Conservation (phyloP, 2,797 vertebrate genomes). For the Echeneis naucrates region DNA sequence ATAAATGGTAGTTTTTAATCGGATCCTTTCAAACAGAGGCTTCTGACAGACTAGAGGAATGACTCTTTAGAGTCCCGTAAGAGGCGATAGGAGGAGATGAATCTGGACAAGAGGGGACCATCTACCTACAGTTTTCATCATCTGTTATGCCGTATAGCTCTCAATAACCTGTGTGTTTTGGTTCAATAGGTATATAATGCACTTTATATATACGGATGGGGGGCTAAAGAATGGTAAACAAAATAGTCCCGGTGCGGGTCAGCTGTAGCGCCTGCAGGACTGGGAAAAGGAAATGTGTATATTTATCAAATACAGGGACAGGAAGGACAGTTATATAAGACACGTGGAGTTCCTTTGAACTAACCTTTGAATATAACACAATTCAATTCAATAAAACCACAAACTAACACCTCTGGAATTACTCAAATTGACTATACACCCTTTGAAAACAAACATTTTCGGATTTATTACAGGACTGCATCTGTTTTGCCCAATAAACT, state of each 20-base stretch:
- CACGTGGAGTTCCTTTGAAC: neutral
- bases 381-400: neutral
- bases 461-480: neutral
- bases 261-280: neutral
- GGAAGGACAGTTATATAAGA: neutral
- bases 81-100: conserved; percentile 61
- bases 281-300: neutral
- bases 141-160: conserved; percentile 37
- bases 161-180: conserved; percentile 27
- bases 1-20: conserved; percentile 67
- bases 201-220: neutral
- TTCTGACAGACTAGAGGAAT: conserved; percentile 65
- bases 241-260: conserved; percentile 13
- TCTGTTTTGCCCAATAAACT: neutral
- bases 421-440: neutral
- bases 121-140: conserved; percentile 51
- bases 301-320: neutral
- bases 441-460: neutral
- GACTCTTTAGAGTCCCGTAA: conserved; percentile 57
- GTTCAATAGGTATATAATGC: conserved; percentile 39
- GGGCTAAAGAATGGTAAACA: conserved; percentile 27
- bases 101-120: conserved; percentile 31
- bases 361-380: neutral
- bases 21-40: conserved; percentile 53
- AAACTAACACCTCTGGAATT: neutral